Base-by-base conservation (phyloP, 2,113 vertebrate species). In the Pogona vitticeps region DNA sequence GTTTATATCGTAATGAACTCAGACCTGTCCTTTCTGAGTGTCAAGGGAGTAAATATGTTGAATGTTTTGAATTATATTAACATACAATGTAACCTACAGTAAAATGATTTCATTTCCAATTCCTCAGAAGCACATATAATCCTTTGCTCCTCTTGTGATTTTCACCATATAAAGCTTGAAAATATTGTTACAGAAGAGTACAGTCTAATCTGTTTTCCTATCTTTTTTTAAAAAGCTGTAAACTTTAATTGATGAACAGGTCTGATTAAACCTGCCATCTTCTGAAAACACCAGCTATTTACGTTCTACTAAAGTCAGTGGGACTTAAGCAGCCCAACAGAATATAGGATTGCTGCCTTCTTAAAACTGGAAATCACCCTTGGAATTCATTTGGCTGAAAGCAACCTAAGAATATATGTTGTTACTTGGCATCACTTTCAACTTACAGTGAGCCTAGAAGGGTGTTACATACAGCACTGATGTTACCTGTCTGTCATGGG, bases 101-200 rank as follows among this genome's bases (percentile, higher is more conserved):
- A 21, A 61, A 84, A 84, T 84, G 23, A 76, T 76, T 84, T 46
- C 59, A 76, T 56, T 68, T 26, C 31, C 61, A 68, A 20, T 68
- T 79, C 33, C 46, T 65, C 65, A 71, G 20, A 58, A 46, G 76
- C 46, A 79, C 42, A 78, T 70, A 85, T 59, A 33, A 52, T 82
- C 58, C 21, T 42, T 46, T 79, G 28, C 23, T n/a, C n/a, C n/a
- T 52, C 58, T 68, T 67, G 40, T 67, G 75, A 9, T 56, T 65
- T 85, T 20, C 67, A 20, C 63, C 61, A 77, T 26, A 71, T 52
- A 78, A 70, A 79, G n/a, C 40, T 70, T 70, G 33, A 79, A 85
- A 79, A 79, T 78, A 85, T 70, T 31, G 26, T 70, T 36, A 28
- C 81, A 58, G 46, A 83, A 28, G 40, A 67, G 21, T 23, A 40